phyloP scores from a whole-genome alignment of 2,113 vertebrate genomes.

The Asarcornis scutulata region DNA sequence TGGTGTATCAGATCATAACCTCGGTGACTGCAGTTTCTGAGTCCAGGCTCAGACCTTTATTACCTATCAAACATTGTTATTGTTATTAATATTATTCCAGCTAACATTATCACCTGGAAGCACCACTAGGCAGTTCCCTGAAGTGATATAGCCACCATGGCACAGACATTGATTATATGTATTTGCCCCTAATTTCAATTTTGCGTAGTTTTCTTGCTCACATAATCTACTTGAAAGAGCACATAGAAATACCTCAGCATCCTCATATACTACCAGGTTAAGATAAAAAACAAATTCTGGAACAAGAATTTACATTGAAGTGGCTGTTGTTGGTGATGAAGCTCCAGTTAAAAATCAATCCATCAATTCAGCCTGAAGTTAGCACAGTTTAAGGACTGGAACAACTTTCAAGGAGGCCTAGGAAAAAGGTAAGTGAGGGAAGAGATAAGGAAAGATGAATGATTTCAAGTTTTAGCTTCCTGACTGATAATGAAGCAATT shows the following conservation, averaged over 20 bases:
- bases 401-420: background rate
- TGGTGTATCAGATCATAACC: background rate
- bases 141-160: background rate
- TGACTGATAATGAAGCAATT: background rate
- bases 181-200: background rate
- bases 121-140: background rate
- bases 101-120: rapidly evolving
- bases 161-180: background rate
- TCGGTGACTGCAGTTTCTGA: rapidly evolving
- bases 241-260: background rate
- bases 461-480: background rate
- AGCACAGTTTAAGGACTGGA: background rate
- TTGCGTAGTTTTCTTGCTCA: background rate
- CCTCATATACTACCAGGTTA: background rate
- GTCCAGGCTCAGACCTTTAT: rapidly evolving
- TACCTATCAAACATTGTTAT: background rate
- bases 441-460: background rate
- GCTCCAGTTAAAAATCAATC: background rate
- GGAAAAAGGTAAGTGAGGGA: background rate
- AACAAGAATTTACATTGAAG: background rate
- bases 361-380: background rate
- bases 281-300: background rate
- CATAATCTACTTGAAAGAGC: background rate
- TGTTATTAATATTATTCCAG: background rate
- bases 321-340: background rate